Evolutionary conservation across 1,140 invertebrate genomes (phyloP), one percentile per base, ranked within the genome.

Genomic region (Glossosoma conforme): DNA sequence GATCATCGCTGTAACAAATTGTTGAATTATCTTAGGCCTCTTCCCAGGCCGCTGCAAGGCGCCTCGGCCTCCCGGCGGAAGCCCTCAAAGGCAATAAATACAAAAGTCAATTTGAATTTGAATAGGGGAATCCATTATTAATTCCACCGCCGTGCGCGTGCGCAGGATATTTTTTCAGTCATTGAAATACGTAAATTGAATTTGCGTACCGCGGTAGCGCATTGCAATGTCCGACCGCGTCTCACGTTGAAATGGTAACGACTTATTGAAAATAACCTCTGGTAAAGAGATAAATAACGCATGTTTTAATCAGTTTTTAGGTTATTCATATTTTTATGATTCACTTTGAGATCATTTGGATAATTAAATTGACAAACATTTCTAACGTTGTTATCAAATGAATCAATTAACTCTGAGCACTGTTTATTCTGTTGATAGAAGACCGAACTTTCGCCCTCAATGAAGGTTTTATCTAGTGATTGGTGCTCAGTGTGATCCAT

Each of bases 121-220:
- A 57, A 57, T 57, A 53, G 50, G 28, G 43, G 45, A 57, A 44
- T 32, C 44, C 45, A 57, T 57, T 57, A 57, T 50, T 52, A 52
- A 57, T 57, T 57, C 55, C 14, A 21, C 18, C 13, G 33, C 40
- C 55, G 55, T 52, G 41, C 43, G 44, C 46, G 49, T 44, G 35
- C 40, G 44, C 11, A 15, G 14, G 37, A 28, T 10, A n/a, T 21
- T 50, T 50, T 51, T 44, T 44, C 38, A 13, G 18, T 28, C 32
- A 20, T 38, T 51, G 48, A 51, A 44, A 51, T 51, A 51, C 48
- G 48, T 35, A 51, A 51, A 51, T 51, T 51, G 48, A 44, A 51
- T 18, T 21, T 22, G 41, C 35, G 41, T 37, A 51, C 41, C 19
- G 20, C 48, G 11, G 48, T 35, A 35, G 47, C 19, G 22, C 24